Percentiles rank a stretch among this genome's conserved stretches.
phyloP scores from a whole-genome alignment of 2,888 invertebrate species.

The Eucera pruinosa region DNA sequence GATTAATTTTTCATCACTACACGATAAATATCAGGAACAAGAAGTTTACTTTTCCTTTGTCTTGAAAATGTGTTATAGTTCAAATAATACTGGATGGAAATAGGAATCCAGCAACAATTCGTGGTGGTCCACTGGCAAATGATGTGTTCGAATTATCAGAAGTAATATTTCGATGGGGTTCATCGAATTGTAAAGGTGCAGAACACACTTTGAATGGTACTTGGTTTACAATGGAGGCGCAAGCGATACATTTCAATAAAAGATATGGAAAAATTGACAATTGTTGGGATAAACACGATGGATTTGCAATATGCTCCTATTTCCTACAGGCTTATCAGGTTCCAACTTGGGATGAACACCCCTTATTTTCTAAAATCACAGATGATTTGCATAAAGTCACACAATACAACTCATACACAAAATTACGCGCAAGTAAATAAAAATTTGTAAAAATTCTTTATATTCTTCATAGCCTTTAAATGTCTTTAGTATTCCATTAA shows the following conservation, averaged over 20 bases:
- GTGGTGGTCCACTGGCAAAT: slow-evolving; percentile 69
- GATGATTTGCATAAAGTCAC: slow-evolving; percentile 61
- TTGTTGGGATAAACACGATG: slow-evolving; percentile 72
- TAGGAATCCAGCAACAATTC: slow-evolving; percentile 56
- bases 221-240: slow-evolving; percentile 78
- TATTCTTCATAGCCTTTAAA: not conserved
- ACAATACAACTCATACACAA: slow-evolving; percentile 33
- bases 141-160: slow-evolving; percentile 70
- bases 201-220: slow-evolving; percentile 74
- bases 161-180: slow-evolving; percentile 76
- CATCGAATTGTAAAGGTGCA: slow-evolving; percentile 72
- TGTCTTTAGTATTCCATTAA: too few relatives aligned
- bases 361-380: slow-evolving; percentile 61
- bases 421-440: slow-evolving; percentile 55
- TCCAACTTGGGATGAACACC: slow-evolving; percentile 64
- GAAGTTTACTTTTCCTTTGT: not conserved
- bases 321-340: slow-evolving; percentile 72
- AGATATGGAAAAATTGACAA: slow-evolving; percentile 70
- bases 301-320: slow-evolving; percentile 73
- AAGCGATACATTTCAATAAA: slow-evolving; percentile 74
- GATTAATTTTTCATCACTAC: not conserved
- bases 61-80: slow-evolving; percentile 49
- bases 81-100: slow-evolving; percentile 65
- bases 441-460: slow-evolving; percentile 12
- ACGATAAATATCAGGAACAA: not conserved